Evolutionary conservation across 2,888 invertebrate species (phyloP).

Genomic region (Drosophila helvetica): DNA sequence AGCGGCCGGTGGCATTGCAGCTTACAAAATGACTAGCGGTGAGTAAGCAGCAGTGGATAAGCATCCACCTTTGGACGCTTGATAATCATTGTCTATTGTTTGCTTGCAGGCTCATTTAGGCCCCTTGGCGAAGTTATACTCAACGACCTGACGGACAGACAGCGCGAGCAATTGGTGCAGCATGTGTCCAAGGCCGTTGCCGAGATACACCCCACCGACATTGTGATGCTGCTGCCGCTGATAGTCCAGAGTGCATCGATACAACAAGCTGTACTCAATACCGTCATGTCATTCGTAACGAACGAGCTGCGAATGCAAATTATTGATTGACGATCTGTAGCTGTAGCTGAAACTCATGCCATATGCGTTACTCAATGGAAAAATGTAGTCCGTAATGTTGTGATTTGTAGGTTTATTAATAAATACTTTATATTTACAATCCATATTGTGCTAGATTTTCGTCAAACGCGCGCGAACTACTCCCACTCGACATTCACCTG

Average conservation of each 20-base stretch:
- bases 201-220: constrained; percentile 78
- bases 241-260: constrained; percentile 76
- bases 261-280: constrained; percentile 78
- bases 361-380: background rate
- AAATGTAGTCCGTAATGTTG: constrained; percentile 7
- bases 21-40: constrained; percentile 81
- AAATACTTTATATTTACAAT: constrained; percentile 44
- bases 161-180: constrained; percentile 76
- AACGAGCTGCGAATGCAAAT: constrained; percentile 81
- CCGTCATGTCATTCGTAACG: constrained; percentile 77
- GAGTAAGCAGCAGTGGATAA: constrained; percentile 9
- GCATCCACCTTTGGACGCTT: background rate
- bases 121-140: constrained; percentile 82
- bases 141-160: constrained; percentile 79
- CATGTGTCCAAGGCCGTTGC: constrained; percentile 78
- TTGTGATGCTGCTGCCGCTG: constrained; percentile 78
- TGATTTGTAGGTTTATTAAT: constrained; percentile 46
- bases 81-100: background rate
- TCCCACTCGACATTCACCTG: constrained; percentile 93
- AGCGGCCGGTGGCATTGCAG: constrained; percentile 80
- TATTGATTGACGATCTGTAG: constrained; percentile 68
- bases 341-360: background rate
- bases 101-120: constrained; percentile 76
- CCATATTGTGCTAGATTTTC: background rate
- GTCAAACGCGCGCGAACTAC: constrained; percentile 81